Evolutionary conservation across 2,888 invertebrate genomes (phyloP).

Genomic region (Helleia helle): DNA sequence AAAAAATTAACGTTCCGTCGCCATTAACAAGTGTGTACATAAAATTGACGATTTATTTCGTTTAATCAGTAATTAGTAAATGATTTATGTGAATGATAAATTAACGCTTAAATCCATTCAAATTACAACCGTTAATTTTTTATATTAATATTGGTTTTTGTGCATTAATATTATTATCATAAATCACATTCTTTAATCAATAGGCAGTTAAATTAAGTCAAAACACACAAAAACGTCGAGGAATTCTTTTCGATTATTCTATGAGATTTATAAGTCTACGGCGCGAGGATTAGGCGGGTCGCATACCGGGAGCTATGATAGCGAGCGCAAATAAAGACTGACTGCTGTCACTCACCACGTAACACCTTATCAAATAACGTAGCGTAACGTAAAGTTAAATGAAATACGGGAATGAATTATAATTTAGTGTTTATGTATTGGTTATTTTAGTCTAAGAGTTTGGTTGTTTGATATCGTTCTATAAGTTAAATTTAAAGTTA

Average conservation of each 20-base stretch:
- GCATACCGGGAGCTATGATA: constrained; percentile 62
- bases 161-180: too few relatives aligned
- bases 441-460: too few relatives aligned
- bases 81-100: constrained; percentile 7
- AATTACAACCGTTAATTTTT: too few relatives aligned
- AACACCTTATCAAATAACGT: too few relatives aligned
- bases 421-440: too few relatives aligned
- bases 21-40: constrained; percentile 9
- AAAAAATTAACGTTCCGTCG: constrained; percentile 11
- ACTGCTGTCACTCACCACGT: constrained; percentile 48
- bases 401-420: too few relatives aligned
- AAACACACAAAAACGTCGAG: background rate
- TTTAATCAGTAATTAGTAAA: constrained; percentile 9
- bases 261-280: constrained; percentile 39
- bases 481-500: too few relatives aligned
- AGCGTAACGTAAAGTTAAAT: too few relatives aligned
- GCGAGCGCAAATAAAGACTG: constrained; percentile 53
- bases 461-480: too few relatives aligned
- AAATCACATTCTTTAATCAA: background rate
- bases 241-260: constrained; percentile 25
- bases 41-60: constrained; percentile 8
- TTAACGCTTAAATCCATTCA: background rate
- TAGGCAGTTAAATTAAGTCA: background rate
- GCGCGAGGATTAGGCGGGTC: constrained; percentile 42
- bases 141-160: too few relatives aligned